Evolutionary conservation across 2,797 vertebrate genomes (phyloP).

Genomic region (Numenius phaeopus): DNA sequence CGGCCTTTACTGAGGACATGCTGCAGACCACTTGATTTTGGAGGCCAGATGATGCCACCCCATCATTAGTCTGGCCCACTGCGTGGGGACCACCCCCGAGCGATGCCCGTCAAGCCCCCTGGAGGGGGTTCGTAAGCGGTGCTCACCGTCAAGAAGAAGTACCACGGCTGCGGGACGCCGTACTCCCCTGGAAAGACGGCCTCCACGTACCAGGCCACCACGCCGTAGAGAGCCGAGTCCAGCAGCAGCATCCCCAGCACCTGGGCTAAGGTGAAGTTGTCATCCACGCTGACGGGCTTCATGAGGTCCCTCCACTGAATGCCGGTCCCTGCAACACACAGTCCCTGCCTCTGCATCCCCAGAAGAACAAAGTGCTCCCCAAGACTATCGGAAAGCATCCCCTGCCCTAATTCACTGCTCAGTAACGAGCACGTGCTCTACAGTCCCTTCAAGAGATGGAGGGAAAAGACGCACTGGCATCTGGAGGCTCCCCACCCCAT

Average conservation of each 20-base stretch:
- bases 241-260: constrained; percentile 91
- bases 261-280: constrained; percentile 94
- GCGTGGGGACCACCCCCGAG: fast-evolving
- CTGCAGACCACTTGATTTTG: neutral
- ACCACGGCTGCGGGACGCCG: constrained; percentile 92
- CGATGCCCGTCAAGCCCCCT: fast-evolving
- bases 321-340: constrained; percentile 84
- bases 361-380: neutral
- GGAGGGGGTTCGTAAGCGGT: neutral
- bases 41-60: neutral
- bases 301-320: constrained; percentile 93
- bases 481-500: neutral
- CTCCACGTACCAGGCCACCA: constrained; percentile 96
- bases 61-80: no score
- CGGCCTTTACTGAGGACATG: neutral
- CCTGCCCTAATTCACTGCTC: neutral
- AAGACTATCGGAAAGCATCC: neutral
- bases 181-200: constrained; percentile 95
- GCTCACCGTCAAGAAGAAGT: constrained; percentile 94
- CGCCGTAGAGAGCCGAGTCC: constrained; percentile 87
- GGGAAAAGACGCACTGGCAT: neutral
- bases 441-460: neutral
- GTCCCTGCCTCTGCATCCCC: neutral
- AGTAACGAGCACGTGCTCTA: fast-evolving
- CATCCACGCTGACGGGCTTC: constrained; percentile 92